Base-by-base conservation (phyloP, 2,797 vertebrate genomes). In the Myiotriccus ornatus region DNA sequence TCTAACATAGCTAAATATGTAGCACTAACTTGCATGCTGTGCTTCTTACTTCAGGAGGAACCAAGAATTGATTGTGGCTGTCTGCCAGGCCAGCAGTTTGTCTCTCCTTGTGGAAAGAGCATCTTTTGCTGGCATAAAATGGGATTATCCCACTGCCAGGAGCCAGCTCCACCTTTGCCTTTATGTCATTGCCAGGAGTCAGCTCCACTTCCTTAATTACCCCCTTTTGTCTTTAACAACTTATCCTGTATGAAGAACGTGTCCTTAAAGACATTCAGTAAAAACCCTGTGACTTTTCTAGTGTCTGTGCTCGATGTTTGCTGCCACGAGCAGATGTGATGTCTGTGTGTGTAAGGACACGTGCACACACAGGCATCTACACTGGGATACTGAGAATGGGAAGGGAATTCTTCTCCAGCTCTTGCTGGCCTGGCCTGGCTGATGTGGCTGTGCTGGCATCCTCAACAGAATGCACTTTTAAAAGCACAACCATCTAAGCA, bases 71-170 rank as follows among this genome's bases (percentile, higher is more conserved):
- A 13, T 47, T 77, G 75, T 83, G 76, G 69, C 88, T 92, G 80
- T 43, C 73, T 96, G 90, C 90, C 93, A 95, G 62, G 50, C n/a
- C 57, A 90, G 63, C 76, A 65, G 78, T 89, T 90, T 32, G 37
- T 89, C 22, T 90, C 68, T 90, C 62, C 50, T 2, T 49, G 84
- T 52, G 65, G 65, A 79, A 91, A 81, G 76, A 82, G 17, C 80
- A 64, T 81, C 85, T 93, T 96, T 79, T 81, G 46, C 57, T 73
- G 74, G 68, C 74, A 53, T 50, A 49, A 44, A 87, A 59, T 25
- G 57, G 53, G 60, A 79, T 94, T 75, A 35, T 23, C n/a, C 59
- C 30, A 32, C 14, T 50, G 67, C 74, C 81, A 85, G 75, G 39
- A 79, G 65, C 27, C 49, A 46, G 43, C 34, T 35, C 35, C 80